Evolutionary conservation across 1,140 invertebrate species (phyloP).

Genomic region (Aphaenogaster rudis): DNA sequence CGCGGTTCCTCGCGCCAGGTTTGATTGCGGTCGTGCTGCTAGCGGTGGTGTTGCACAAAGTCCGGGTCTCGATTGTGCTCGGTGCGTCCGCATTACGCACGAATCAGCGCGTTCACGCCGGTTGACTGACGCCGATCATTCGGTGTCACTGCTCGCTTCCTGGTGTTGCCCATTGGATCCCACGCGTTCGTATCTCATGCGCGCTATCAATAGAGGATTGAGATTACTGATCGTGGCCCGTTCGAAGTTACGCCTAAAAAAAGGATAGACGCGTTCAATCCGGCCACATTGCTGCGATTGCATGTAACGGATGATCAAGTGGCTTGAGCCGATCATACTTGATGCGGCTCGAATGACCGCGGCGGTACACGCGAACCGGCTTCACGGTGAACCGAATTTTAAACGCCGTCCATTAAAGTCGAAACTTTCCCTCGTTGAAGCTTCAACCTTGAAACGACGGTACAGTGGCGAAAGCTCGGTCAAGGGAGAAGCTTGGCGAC

Average conservation of each 20-base stretch:
- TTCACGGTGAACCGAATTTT: constrained; percentile 9
- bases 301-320: background rate
- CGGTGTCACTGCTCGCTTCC: background rate
- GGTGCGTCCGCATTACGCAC: constrained; percentile 44
- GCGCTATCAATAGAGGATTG: background rate
- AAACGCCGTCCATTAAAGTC: constrained; percentile 15
- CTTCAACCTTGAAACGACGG: constrained; percentile 59
- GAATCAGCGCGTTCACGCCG: constrained; percentile 1
- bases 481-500: constrained; percentile 35
- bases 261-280: background rate
- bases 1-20: constrained; percentile 54
- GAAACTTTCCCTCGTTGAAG: constrained; percentile 39
- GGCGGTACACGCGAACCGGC: background rate
- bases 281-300: constrained; percentile 7
- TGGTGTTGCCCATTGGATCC: background rate
- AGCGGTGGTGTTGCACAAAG: constrained; percentile 11
- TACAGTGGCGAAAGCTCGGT: constrained; percentile 34
- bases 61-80: constrained; percentile 49
- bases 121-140: background rate
- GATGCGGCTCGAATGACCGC: background rate
- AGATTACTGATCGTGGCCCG: background rate
- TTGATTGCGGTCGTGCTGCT: constrained; percentile 48
- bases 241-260: background rate
- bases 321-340: background rate
- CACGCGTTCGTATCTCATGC: background rate